Conservation (phyloP, 2,797 vertebrate species). For the Gadopsis bispinosus region DNA sequence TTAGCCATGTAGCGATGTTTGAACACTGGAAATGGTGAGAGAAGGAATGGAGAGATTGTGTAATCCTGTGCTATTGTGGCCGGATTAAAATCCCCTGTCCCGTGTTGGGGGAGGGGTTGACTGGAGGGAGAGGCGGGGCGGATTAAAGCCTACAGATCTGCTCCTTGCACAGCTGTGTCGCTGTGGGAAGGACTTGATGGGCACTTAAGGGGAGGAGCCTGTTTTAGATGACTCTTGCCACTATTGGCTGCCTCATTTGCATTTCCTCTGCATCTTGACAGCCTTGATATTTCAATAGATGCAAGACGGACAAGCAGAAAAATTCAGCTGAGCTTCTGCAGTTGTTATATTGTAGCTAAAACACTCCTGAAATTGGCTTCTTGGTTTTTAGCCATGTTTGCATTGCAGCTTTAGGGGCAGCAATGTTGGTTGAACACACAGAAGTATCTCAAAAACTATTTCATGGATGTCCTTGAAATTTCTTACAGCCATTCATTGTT, state of each 20-base stretch:
- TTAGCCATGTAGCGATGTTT: constrained; percentile 19
- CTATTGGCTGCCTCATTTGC: not conserved
- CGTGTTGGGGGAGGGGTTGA: constrained; percentile 66
- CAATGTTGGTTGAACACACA: not conserved
- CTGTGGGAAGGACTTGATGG: constrained; percentile 56
- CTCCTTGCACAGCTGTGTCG: constrained; percentile 74
- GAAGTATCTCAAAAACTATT: not conserved
- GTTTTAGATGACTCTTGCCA: constrained; percentile 9
- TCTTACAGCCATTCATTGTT: not conserved
- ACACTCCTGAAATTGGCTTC: not conserved
- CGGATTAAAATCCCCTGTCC: constrained; percentile 80
- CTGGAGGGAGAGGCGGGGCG: constrained; percentile 32
- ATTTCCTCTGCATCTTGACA: constrained; percentile 5
- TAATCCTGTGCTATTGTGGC: constrained; percentile 75
- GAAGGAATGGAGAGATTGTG: constrained; percentile 54
- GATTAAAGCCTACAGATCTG: constrained; percentile 77
- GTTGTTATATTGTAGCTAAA: not conserved
- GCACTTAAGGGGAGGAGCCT: constrained; percentile 46
- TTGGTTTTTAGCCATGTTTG: not conserved
- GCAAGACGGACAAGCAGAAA: not conserved
- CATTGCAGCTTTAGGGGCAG: not conserved
- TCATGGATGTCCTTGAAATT: not conserved
- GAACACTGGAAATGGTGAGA: constrained; percentile 21
- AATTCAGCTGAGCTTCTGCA: not conserved
- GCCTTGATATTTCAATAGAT: not conserved